Conservation (phyloP, 2,797 vertebrate species). For the Typhlichthys eigenmanni region DNA sequence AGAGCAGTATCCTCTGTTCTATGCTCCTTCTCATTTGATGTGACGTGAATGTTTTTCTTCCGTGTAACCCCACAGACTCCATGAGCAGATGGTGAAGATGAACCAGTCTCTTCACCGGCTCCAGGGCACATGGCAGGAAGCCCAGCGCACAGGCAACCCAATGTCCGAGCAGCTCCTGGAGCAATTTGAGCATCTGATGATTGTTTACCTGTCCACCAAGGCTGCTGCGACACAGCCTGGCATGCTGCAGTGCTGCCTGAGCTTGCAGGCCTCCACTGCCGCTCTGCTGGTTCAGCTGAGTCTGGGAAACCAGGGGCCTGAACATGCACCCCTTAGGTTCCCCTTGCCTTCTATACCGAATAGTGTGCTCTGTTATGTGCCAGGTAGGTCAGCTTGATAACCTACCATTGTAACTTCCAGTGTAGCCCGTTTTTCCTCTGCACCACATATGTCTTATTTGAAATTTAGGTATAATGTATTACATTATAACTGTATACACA, state of each 20-base stretch:
- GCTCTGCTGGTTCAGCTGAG: slow-evolving; percentile 91
- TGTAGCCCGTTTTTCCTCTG: neutral
- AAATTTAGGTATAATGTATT: neutral
- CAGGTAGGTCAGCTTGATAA: slow-evolving; percentile 79
- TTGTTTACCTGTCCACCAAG: slow-evolving; percentile 95
- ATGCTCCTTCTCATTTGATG: no score
- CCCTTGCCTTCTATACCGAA: slow-evolving; percentile 83
- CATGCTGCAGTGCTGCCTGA: slow-evolving; percentile 95
- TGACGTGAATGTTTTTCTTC: neutral
- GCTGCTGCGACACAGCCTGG: slow-evolving; percentile 90
- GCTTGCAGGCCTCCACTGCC: slow-evolving; percentile 92
- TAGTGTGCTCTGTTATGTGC: slow-evolving; percentile 86
- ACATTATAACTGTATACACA: slow-evolving; percentile 4
- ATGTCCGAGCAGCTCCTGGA: slow-evolving; percentile 89
- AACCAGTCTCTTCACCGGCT: slow-evolving; percentile 98
- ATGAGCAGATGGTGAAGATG: slow-evolving; percentile 99
- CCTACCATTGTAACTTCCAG: no score
- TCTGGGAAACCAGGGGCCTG: slow-evolving; percentile 84
- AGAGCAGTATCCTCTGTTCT: slow-evolving; percentile 3
- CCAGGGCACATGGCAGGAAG: slow-evolving; percentile 93
- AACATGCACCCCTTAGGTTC: slow-evolving; percentile 84
- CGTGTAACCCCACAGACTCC: slow-evolving; percentile 77
- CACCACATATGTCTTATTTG: neutral
- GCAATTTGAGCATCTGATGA: slow-evolving; percentile 97
- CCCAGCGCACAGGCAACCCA: slow-evolving; percentile 87